Evolutionary conservation across 1,140 invertebrate genomes (phyloP).

Genomic region (Pygmarrhopalites habei): DNA sequence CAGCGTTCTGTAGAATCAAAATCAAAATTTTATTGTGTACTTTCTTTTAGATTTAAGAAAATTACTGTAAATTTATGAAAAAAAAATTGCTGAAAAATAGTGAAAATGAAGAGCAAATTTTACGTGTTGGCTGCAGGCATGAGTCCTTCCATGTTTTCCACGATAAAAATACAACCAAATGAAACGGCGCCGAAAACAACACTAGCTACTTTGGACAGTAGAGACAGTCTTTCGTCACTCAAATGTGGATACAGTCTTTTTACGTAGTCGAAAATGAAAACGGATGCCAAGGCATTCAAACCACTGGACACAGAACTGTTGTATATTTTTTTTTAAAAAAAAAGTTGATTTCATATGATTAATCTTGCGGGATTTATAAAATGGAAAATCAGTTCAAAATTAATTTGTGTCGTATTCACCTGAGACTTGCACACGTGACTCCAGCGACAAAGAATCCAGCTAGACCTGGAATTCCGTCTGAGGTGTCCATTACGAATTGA

Average conservation of each 20-base stretch:
- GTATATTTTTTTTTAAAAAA: background rate
- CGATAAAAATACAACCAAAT: slow-evolving; percentile 23
- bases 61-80: no score
- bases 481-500: slow-evolving; percentile 46
- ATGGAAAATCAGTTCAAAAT: background rate
- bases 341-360: background rate
- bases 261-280: slow-evolving; percentile 31
- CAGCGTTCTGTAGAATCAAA: background rate
- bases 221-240: slow-evolving; percentile 10
- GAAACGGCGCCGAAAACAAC: slow-evolving; percentile 23
- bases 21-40: background rate
- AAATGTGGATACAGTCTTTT: slow-evolving; percentile 13
- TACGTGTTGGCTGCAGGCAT: slow-evolving; percentile 15
- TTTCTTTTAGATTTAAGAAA: background rate
- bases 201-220: slow-evolving; percentile 21
- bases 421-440: slow-evolving; percentile 50
- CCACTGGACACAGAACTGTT: slow-evolving; percentile 30
- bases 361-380: background rate
- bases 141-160: slow-evolving; percentile 15
- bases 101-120: no score
- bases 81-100: no score
- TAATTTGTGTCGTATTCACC: slow-evolving; percentile 5
- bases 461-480: slow-evolving; percentile 40
- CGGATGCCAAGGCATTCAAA: slow-evolving; percentile 31
- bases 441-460: slow-evolving; percentile 39